Evolutionary conservation across 2,888 invertebrate genomes (phyloP), one percentile per base, ranked within the genome.

Genomic region (Catocala sponsa): DNA sequence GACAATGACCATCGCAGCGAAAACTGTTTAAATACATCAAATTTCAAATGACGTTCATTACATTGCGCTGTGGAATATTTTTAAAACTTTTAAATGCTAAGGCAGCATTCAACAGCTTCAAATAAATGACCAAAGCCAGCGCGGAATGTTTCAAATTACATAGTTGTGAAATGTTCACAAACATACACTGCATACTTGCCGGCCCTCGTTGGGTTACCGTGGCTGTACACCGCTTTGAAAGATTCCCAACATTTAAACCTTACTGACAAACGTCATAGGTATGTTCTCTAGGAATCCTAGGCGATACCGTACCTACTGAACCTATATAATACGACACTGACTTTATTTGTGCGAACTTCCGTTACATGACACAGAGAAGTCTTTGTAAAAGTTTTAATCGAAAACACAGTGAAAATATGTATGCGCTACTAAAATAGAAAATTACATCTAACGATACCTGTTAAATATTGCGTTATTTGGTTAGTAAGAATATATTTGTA

Each of bases 221-320:
- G 55, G 65, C 55, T 73, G 67, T 63, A 75, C 52, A 78, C 33
- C 56, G 73, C 82, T 85, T 83, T 83, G 79, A 85, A 82, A 81
- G 82, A 89, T 90, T 88, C 85, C 80, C 70, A 63, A 80, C 85
- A 85, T 86, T 81, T 76, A 66, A 76, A 63, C 70, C 44, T 55
- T 66, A 59, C 62, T 57, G 42, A 68, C 68, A 61, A 70, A 76
- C 73, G 68, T 69, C 65, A 72, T 68, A 68, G 59, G 55, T 67
- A 70, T 68, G 64, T 54, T 61, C 72, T 63, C 65, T 54, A 64
- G 50, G 57, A 55, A 72, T 72, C 68, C 65, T 74, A 64, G 68
- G 60, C 54, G 54, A 56, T 60, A 73, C 65, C 25, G 4, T 65
- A 49, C 65, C 6, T 44, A 63, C 53, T 57, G 56, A 59, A 66